Evolutionary conservation across 2,113 vertebrate species (phyloP).

Genomic region (Epinephelus lanceolatus): DNA sequence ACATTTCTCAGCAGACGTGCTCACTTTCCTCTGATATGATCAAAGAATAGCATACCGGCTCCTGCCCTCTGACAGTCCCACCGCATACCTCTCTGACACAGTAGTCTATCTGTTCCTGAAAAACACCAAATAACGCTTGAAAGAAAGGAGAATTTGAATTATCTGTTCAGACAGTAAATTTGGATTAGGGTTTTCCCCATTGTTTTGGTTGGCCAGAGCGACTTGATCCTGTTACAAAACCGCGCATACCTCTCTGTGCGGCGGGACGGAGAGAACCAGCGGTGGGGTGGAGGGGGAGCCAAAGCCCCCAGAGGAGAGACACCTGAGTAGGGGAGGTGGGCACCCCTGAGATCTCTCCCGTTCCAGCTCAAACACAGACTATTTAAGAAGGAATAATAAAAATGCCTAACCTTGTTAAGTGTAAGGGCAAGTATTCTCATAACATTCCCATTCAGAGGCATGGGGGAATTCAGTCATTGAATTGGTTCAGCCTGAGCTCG

Average conservation of each 20-base stretch:
- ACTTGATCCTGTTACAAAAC: constrained; percentile 68
- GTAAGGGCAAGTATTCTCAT: constrained; percentile 66
- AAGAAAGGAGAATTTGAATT: constrained; percentile 63
- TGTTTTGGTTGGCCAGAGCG: constrained; percentile 65
- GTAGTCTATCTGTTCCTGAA: constrained; percentile 45
- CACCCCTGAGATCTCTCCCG: constrained; percentile 58
- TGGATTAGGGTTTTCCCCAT: constrained; percentile 67
- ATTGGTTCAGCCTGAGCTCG: constrained; percentile 54
- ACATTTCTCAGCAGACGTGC: constrained; percentile 23
- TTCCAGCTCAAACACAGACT: constrained; percentile 78
- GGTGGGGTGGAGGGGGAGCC: neutral
- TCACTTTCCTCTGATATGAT: constrained; percentile 37
- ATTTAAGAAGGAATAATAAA: constrained; percentile 78
- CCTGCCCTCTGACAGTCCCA: constrained; percentile 12
- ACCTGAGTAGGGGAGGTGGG: constrained; percentile 70
- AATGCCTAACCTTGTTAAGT: constrained; percentile 73
- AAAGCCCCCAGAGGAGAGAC: constrained; percentile 64
- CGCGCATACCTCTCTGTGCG: constrained; percentile 58
- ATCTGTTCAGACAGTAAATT: constrained; percentile 74
- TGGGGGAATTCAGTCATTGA: constrained; percentile 65
- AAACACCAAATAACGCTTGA: constrained; percentile 47
- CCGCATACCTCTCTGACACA: constrained; percentile 42
- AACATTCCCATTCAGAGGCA: constrained; percentile 58
- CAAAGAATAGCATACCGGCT: constrained; percentile 43
- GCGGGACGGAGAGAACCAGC: constrained; percentile 12